Evolutionary conservation across 35 echinoderm and acorn worm species (phyloP), one percentile per base, ranked within the genome.

Genomic region (Hemicentrotus pulcherrimus): DNA sequence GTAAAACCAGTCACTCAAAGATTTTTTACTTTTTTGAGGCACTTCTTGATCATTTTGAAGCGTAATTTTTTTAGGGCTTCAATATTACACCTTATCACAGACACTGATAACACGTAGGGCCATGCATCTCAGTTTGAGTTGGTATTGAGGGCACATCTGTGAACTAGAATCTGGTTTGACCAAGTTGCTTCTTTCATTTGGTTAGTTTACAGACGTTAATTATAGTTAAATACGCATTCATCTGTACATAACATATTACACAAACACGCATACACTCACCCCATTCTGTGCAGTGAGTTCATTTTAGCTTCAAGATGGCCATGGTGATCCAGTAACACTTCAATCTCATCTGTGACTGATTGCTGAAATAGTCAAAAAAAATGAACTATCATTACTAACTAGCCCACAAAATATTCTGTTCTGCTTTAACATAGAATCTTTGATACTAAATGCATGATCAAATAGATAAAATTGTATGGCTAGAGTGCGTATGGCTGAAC

Each of bases 301-400:
- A 99, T 99, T 86, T 99, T 99, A 58, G 85, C 94, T 59, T 99
- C 98, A 22, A 99, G 96, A 33, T 96, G 95, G 24, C 94, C 95
- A 61, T 99, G 98, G 10, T 97, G 94, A 15, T 99, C 97, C 59
- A 99, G 92, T 47, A 99, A 86, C 32, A 95, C 94, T 94, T 97
- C 97, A 95, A 99, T 97, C 61, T 99, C 97, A 92, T 99, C 95
- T 70, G 98, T 97, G 9, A 99, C 96, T 28, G 88, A 70, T 86
- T 97, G 93, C 98, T 99, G 92, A 50, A 65, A 94, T 61, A 47
- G 93, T 31, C n/a, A 96, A 32, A 94, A 89, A 46, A 95, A 96
- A 86, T 65, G 28, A 86, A 1, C 41, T 32, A 87, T 0, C 15
- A 70, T 15, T 9, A 33, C 2, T 19, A 4, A 33, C 2, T 19